A percentile compares a stretch with the other conserved stretches of the same genome.
Evolutionary conservation across 2,888 invertebrate genomes (phyloP).

Genomic region (Cylloceria caligata): DNA sequence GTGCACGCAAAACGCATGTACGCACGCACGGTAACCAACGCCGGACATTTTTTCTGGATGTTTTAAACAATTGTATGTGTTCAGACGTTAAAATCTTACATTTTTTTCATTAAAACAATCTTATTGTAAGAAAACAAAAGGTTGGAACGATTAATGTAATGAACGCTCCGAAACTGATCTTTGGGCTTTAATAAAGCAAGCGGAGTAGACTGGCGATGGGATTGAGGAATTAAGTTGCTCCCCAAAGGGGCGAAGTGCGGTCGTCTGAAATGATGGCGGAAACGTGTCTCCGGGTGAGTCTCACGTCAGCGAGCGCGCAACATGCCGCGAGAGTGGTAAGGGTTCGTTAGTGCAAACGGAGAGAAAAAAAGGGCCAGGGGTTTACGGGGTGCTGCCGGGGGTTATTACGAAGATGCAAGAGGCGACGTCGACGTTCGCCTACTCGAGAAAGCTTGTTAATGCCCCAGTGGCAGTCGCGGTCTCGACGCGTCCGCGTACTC

Average conservation of each 20-base stretch:
- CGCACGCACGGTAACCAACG: no score
- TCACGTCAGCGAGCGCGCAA: conserved; percentile 45
- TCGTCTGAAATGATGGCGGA: conserved; percentile 48
- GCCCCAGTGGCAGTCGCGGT: conserved; percentile 71
- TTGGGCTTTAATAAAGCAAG: conserved; percentile 3
- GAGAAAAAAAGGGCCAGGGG: conserved; percentile 40
- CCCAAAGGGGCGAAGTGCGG: conserved; percentile 25
- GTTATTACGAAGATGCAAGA: conserved; percentile 40
- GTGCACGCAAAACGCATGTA: no score
- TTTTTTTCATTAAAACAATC: no score
- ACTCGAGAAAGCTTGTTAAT: conserved; percentile 78
- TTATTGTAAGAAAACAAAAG: background rate
- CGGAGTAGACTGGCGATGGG: background rate
- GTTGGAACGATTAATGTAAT: background rate
- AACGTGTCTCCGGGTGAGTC: conserved; percentile 50
- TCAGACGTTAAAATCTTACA: no score
- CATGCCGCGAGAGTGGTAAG: conserved; percentile 66
- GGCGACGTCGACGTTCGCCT: conserved; percentile 52
- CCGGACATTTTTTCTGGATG: no score
- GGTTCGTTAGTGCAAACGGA: conserved; percentile 79
- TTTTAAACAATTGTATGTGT: no score
- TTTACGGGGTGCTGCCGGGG: background rate
- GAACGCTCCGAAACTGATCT: background rate
- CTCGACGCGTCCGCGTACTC: conserved; percentile 58
- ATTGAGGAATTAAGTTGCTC: conserved; percentile 46